A percentile compares a stretch with the other conserved stretches of the same genome.
These are phyloP conservation scores for Metridium senile DNA, from an alignment of 92 coral and sea anemone genomes.

Conservation along the genomic window DNA sequence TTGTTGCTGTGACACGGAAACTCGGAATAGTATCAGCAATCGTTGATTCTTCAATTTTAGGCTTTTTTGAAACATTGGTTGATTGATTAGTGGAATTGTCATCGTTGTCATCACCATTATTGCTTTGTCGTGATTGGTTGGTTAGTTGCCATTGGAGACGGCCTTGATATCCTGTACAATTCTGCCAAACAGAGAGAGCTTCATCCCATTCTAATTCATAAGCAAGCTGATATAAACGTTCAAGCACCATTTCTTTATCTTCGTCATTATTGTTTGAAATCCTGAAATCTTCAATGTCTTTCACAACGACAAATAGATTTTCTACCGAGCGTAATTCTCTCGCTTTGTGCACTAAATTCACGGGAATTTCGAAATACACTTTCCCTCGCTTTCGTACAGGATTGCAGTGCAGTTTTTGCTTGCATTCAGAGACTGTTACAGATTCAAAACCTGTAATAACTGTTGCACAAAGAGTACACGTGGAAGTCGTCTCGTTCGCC, in stretches of 20 bases:
- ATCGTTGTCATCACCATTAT: slow-evolving; percentile 12
- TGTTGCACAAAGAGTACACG: slow-evolving; percentile 79
- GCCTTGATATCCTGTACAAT: slow-evolving; percentile 55
- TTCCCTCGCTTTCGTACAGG: slow-evolving; percentile 77
- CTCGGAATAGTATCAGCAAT: slow-evolving; percentile 43
- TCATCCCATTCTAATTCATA: slow-evolving; percentile 65
- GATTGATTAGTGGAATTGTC: neutral
- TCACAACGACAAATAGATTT: slow-evolving; percentile 81
- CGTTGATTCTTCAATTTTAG: slow-evolving; percentile 3
- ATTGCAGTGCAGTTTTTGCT: slow-evolving; percentile 71
- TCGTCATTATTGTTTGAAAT: slow-evolving; percentile 47
- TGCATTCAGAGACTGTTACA: slow-evolving; percentile 79
- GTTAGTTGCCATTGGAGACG: neutral
- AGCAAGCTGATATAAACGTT: slow-evolving; percentile 67
- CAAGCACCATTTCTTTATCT: slow-evolving; percentile 49
- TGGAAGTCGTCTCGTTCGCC: slow-evolving; percentile 71
- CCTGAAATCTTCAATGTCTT: slow-evolving; percentile 59
- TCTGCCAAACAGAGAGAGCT: slow-evolving; percentile 72
- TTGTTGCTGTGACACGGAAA: slow-evolving; percentile 87
- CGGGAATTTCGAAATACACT: slow-evolving; percentile 74
- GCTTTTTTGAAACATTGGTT: slow-evolving; percentile 8
- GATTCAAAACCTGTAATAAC: slow-evolving; percentile 91
- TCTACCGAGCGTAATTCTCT: slow-evolving; percentile 83
- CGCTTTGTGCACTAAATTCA: slow-evolving; percentile 46
- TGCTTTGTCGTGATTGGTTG: slow-evolving; percentile 26